Conservation (phyloP, 2,797 vertebrate species). For the Microctenopoma lineatum region DNA sequence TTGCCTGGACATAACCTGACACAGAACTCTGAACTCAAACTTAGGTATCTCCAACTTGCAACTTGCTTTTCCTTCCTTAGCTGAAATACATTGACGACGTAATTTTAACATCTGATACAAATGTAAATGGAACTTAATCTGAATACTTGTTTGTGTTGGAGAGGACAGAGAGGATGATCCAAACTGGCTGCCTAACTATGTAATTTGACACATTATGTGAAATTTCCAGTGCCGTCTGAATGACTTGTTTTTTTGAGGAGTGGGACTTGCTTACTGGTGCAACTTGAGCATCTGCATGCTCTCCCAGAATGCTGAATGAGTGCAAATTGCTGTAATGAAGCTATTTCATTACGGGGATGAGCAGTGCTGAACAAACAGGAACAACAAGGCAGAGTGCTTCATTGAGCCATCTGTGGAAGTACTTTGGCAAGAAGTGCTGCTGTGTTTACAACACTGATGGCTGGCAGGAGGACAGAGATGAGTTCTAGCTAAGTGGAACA, state of each 20-base stretch:
- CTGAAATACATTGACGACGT: no score
- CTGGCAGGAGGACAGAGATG: slow-evolving; percentile 66
- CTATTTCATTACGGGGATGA: slow-evolving; percentile 81
- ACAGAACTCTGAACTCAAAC: no score
- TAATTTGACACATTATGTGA: slow-evolving; percentile 26
- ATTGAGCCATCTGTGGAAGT: slow-evolving; percentile 81
- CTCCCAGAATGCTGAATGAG: slow-evolving; percentile 75
- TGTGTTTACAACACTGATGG: slow-evolving; percentile 77
- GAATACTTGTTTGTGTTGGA: no score
- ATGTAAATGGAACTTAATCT: no score
- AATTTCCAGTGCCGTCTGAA: slow-evolving; percentile 26
- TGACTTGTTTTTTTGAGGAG: slow-evolving; percentile 26
- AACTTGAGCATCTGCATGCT: slow-evolving; percentile 72
- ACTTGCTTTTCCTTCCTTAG: no score
- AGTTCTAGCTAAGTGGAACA: slow-evolving; percentile 65
- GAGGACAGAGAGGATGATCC: slow-evolving; percentile 3
- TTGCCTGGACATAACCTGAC: no score
- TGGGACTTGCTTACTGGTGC: slow-evolving; percentile 52
- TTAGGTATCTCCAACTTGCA: no score
- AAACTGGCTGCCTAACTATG: slow-evolving; percentile 20
- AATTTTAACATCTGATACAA: no score
- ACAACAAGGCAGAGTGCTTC: slow-evolving; percentile 76
- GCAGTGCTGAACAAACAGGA: slow-evolving; percentile 84
- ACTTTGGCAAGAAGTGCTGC: slow-evolving; percentile 67
- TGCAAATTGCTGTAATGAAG: slow-evolving; percentile 82